Percentiles rank a stretch among this genome's conserved stretches.
Evolutionary conservation across 2,888 invertebrate species (phyloP).

Genomic region (Antitype chi): DNA sequence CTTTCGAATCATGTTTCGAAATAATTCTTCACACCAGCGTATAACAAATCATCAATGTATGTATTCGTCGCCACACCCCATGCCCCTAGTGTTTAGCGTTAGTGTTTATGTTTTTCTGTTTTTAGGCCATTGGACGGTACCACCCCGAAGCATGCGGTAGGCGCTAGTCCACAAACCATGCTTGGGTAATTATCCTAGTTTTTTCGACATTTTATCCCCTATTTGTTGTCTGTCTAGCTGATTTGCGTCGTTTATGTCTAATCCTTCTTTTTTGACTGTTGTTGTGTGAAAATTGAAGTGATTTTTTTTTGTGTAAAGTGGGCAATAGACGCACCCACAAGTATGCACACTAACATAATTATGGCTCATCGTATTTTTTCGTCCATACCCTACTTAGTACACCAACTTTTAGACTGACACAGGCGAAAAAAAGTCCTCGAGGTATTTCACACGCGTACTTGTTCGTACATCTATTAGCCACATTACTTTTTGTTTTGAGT

Average conservation of each 20-base stretch:
- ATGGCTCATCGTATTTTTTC: not conserved
- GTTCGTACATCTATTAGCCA: not conserved
- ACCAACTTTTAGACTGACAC: not conserved
- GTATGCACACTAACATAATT: no score
- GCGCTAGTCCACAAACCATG: constrained; percentile 91
- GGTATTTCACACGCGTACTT: not conserved
- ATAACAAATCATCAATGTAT: constrained; percentile 70
- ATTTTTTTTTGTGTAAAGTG: not conserved
- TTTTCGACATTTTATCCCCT: constrained; percentile 42
- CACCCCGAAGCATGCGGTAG: constrained; percentile 90
- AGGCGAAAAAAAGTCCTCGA: not conserved
- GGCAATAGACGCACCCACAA: not conserved
- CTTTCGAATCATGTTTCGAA: not conserved
- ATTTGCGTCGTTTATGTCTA: constrained; percentile 5
- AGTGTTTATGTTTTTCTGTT: constrained; percentile 89
- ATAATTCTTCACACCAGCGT: constrained; percentile 60
- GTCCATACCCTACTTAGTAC: not conserved
- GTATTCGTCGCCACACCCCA: constrained; percentile 67
- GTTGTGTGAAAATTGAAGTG: not conserved
- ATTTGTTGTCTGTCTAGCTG: constrained; percentile 21
- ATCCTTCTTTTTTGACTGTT: not conserved
- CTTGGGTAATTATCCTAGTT: constrained; percentile 91
- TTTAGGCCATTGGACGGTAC: constrained; percentile 92
- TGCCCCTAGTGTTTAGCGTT: constrained; percentile 83
- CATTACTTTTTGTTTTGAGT: constrained; percentile 6